Evolutionary conservation across 1,140 invertebrate genomes (phyloP).

Genomic region (Listronotus bonariensis): DNA sequence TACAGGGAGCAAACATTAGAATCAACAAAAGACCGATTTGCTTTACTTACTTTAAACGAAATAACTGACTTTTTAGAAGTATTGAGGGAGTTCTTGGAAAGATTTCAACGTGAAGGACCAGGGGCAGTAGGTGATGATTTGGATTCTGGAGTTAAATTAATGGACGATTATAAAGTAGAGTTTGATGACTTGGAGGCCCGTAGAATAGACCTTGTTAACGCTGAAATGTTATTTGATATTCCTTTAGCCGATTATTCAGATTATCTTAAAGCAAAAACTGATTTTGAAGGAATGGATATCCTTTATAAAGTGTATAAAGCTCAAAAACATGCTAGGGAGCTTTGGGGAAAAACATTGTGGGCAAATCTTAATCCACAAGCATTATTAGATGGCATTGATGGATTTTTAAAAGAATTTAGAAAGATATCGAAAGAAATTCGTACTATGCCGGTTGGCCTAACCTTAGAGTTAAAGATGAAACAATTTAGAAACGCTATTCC

Average conservation of each 20-base stretch:
- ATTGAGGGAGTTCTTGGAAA: constrained; percentile 69
- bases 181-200: constrained; percentile 70
- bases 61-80: constrained; percentile 72
- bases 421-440: constrained; percentile 65
- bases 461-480: constrained; percentile 81
- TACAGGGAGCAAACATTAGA: constrained; percentile 71
- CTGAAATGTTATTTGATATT: constrained; percentile 85
- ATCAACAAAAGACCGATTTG: constrained; percentile 78
- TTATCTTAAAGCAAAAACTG: constrained; percentile 70
- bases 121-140: constrained; percentile 75
- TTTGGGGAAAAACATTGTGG: constrained; percentile 88
- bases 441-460: constrained; percentile 63
- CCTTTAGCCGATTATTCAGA: constrained; percentile 79
- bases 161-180: constrained; percentile 72
- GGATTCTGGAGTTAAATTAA: constrained; percentile 70
- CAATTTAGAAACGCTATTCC: constrained; percentile 86
- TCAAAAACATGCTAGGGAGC: constrained; percentile 75
- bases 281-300: constrained; percentile 73
- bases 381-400: constrained; percentile 84
- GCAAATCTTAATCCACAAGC: constrained; percentile 81
- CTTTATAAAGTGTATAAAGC: constrained; percentile 79
- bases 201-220: constrained; percentile 72
- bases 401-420: constrained; percentile 78
- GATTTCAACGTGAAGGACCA: constrained; percentile 76
- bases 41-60: constrained; percentile 72